Conservation (phyloP, 2,113 vertebrate species). For the Laticauda laticaudata region DNA sequence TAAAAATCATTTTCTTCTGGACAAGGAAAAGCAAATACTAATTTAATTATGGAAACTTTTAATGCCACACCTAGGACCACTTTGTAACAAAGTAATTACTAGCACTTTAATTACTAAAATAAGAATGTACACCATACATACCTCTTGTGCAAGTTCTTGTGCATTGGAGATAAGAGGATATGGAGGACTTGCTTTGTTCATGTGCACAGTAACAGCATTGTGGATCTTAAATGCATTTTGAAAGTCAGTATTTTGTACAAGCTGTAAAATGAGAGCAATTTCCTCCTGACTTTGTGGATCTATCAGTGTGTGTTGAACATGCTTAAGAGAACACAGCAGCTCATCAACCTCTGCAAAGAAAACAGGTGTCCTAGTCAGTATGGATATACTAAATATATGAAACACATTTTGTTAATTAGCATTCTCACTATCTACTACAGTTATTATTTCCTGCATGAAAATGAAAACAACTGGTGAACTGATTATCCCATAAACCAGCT, state of each 20-base stretch:
- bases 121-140: slow-evolving; percentile 69
- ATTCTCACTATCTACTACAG: not conserved
- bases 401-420: not conserved
- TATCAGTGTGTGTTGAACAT: slow-evolving; percentile 79
- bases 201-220: slow-evolving; percentile 83
- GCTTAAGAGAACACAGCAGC: slow-evolving; percentile 83
- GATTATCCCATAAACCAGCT: not conserved
- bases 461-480: not conserved
- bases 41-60: slow-evolving; percentile 4
- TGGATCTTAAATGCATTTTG: slow-evolving; percentile 88
- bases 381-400: not conserved
- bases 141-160: slow-evolving; percentile 89
- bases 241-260: slow-evolving; percentile 87
- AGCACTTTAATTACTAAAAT: not conserved
- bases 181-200: slow-evolving; percentile 82
- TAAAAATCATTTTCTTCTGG: slow-evolving; percentile 2
- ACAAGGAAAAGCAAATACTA: not conserved
- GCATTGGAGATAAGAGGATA: slow-evolving; percentile 84
- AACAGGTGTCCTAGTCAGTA: slow-evolving; percentile 39
- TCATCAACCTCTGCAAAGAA: slow-evolving; percentile 84
- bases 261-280: slow-evolving; percentile 81
- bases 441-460: not conserved
- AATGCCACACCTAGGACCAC: not conserved
- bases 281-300: slow-evolving; percentile 94
- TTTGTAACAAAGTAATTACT: not conserved